phyloP scores from a whole-genome alignment of 2,888 invertebrate genomes.

The Hyalella azteca region DNA sequence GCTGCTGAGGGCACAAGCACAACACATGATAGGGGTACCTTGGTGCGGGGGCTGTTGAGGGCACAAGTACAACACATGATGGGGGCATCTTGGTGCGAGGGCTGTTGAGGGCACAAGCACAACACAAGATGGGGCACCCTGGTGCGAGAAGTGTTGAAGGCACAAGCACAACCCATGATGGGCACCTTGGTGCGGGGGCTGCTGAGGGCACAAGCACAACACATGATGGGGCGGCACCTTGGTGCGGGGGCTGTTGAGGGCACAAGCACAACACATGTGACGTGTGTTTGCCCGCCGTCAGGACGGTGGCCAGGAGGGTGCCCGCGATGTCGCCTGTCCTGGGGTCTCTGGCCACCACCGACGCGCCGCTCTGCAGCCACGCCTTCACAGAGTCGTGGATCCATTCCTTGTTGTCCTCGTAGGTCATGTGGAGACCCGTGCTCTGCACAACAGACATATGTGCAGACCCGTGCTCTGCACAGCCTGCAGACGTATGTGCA shows the following conservation, averaged over 20 bases:
- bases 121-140: slow-evolving; percentile 40
- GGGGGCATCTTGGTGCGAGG: slow-evolving; percentile 49
- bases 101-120: slow-evolving; percentile 35
- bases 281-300: slow-evolving; percentile 49
- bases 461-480: slow-evolving; percentile 56
- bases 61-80: too few relatives aligned
- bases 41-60: too few relatives aligned
- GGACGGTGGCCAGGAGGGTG: slow-evolving; percentile 53
- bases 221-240: slow-evolving; percentile 40
- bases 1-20: too few relatives aligned
- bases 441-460: slow-evolving; percentile 42
- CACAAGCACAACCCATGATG: background rate
- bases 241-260: slow-evolving; percentile 51
- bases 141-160: slow-evolving; percentile 42
- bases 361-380: slow-evolving; percentile 54
- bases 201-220: slow-evolving; percentile 7
- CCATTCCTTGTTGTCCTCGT: slow-evolving; percentile 58
- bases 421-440: slow-evolving; percentile 58
- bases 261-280: slow-evolving; percentile 52
- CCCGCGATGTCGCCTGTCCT: slow-evolving; percentile 45
- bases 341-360: slow-evolving; percentile 52
- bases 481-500: too few relatives aligned
- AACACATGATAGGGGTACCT: too few relatives aligned
- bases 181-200: slow-evolving; percentile 51
- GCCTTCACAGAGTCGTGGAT: slow-evolving; percentile 52